These are phyloP conservation scores for Percina caprodes DNA, from an alignment of 2,113 vertebrate species.

Conservation along the genomic window DNA sequence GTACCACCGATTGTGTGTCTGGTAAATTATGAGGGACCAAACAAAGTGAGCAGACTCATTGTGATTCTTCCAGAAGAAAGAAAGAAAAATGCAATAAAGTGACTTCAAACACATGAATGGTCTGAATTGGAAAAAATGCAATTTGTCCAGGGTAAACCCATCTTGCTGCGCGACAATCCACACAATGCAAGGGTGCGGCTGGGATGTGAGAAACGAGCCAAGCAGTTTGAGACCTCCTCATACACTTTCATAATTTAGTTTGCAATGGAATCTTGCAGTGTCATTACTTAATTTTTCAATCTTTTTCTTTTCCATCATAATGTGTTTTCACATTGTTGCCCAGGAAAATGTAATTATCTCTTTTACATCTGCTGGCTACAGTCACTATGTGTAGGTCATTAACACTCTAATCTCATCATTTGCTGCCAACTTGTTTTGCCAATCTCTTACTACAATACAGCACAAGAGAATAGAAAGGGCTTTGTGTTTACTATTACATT, in stretches of 20 bases:
- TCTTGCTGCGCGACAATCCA: conserved; percentile 1
- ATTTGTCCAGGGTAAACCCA: conserved; percentile 43
- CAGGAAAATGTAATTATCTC: conserved; percentile 60
- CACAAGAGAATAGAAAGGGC: conserved; percentile 32
- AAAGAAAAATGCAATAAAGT: conserved; percentile 47
- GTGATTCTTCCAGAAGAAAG: conserved; percentile 26
- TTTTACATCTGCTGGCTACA: conserved; percentile 37
- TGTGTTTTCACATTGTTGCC: conserved; percentile 20
- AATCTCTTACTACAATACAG: conserved; percentile 37
- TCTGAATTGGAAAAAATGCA: conserved; percentile 51
- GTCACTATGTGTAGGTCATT: conserved; percentile 48
- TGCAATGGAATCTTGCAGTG: conserved; percentile 1
- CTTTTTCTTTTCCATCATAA: conserved; percentile 12
- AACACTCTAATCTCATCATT: conserved; percentile 44
- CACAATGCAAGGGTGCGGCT: conserved; percentile 8
- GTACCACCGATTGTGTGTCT: conserved; percentile 16
- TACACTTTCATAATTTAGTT: conserved; percentile 2
- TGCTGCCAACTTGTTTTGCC: conserved; percentile 47
- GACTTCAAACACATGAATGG: conserved; percentile 29
- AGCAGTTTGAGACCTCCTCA: background rate
- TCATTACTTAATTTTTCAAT: conserved; percentile 26
- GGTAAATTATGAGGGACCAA: conserved; percentile 31
- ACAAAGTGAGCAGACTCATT: conserved; percentile 23
- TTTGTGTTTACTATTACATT: conserved; percentile 42
- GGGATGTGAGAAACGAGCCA: background rate